Percentiles rank a stretch among this genome's conserved stretches.
These are phyloP conservation scores for Mylabris sibirica DNA, from an alignment of 2,888 invertebrate species.

Conservation along the genomic window DNA sequence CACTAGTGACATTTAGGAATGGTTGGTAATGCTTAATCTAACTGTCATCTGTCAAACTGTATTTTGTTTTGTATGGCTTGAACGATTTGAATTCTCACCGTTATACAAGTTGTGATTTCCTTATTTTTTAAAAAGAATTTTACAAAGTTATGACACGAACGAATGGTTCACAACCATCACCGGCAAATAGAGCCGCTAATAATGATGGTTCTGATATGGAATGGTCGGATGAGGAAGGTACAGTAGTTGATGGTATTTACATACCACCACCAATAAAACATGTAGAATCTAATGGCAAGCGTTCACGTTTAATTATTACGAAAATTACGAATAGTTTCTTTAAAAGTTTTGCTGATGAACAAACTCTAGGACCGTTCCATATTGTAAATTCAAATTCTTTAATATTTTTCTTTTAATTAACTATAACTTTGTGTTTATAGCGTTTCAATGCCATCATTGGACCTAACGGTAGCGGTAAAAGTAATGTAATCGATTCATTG, in stretches of 20 bases:
- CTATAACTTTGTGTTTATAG: constrained; percentile 63
- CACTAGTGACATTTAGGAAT: neutral
- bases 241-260: constrained; percentile 80
- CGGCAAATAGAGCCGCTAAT: neutral
- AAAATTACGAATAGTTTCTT: constrained; percentile 93
- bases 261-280: constrained; percentile 82
- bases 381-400: constrained; percentile 70
- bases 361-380: constrained; percentile 92
- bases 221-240: constrained; percentile 71
- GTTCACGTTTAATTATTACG: constrained; percentile 85
- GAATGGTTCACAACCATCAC: neutral
- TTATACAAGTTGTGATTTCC: neutral
- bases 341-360: constrained; percentile 92
- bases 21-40: neutral
- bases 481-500: constrained; percentile 99
- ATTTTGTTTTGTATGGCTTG: neutral
- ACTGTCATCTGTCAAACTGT: constrained; percentile 5
- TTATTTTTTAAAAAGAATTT: neutral
- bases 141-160: neutral
- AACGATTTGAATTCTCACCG: neutral
- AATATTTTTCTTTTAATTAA: no score
- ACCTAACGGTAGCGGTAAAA: constrained; percentile 99
- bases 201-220: constrained; percentile 40
- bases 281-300: constrained; percentile 65
- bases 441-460: constrained; percentile 97